Evolutionary conservation across 2,888 invertebrate genomes (phyloP), one percentile per base, ranked within the genome.

Genomic region (Cabera pusaria): DNA sequence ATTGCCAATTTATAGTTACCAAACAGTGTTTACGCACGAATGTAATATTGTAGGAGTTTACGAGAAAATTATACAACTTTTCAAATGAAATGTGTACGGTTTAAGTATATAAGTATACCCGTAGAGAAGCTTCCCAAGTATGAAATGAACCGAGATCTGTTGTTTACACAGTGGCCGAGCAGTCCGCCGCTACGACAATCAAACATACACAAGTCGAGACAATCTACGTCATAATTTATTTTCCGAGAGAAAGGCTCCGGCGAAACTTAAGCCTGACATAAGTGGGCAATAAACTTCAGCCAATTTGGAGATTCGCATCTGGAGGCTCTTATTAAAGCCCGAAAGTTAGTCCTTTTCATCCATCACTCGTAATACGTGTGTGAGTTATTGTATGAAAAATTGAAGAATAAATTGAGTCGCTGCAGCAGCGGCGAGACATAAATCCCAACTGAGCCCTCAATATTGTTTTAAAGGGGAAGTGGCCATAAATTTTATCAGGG

Each of bases 401-500:
- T 88, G 88, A 86, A 88, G 88, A 88, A 88, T 88, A 88, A 88
- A 88, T 88, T 88, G 88, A 87, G 88, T 88, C 88, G 87, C 86
- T 88, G 87, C 87, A 85, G 79, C 84, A 78, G 85, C 86, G 84
- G 86, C 87, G 83, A 87, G 87, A 86, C 86, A 88, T 88, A 88
- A 88, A 88, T 88, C 88, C 87, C 85, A 86, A 86, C 87, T 84
- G 89, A 88, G 87, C 89, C 89, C 87, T 88, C 89, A 89, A 90
- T 90, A 90, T 90, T 90, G 90, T 90, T 89, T 90, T 90, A 90
- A 90, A 89, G 87, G 85, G 88, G 86, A 87, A 85, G 87, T 86
- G 84, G 86, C 86, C 88, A 90, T 90, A 90, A 90, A 90, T 90
- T 89, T 87, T 88, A 88, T 88, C 88, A 85, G 82, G 81, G 78